Conservation (phyloP, 1,140 invertebrate species). For the Rhizoglyphus robini region DNA sequence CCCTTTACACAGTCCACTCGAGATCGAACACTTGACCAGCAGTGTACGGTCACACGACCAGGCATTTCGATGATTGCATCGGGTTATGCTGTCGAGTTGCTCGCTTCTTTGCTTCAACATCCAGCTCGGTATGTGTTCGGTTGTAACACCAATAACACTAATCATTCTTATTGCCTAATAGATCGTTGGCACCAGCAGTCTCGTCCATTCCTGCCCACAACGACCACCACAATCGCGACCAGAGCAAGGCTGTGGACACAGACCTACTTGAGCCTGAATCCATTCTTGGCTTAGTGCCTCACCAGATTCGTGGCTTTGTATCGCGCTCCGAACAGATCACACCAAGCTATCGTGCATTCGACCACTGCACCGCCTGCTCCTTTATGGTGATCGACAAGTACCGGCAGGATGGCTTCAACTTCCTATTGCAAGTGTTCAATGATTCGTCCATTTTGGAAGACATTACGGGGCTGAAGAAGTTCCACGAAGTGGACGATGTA, state of each 20-base stretch:
- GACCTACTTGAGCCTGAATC: slow-evolving; percentile 38
- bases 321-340: slow-evolving; percentile 60
- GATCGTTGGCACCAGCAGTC: no score
- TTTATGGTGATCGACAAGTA: slow-evolving; percentile 42
- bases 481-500: slow-evolving; percentile 38
- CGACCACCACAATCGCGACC: not conserved
- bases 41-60: slow-evolving; percentile 93
- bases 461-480: slow-evolving; percentile 63
- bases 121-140: no score
- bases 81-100: slow-evolving; percentile 76
- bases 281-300: slow-evolving; percentile 69
- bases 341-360: slow-evolving; percentile 67
- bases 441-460: slow-evolving; percentile 69
- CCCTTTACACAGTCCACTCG: no score
- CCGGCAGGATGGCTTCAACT: slow-evolving; percentile 50
- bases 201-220: not conserved
- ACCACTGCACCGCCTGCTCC: slow-evolving; percentile 84
- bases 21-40: slow-evolving; percentile 91
- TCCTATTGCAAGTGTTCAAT: slow-evolving; percentile 71
- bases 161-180: no score
- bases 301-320: slow-evolving; percentile 83
- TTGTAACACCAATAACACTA: no score
- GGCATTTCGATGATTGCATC: slow-evolving; percentile 82
- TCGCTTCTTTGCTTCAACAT: slow-evolving; percentile 75
- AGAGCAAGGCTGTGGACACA: slow-evolving; percentile 30